Evolutionary conservation across 2,888 invertebrate genomes (phyloP).

Genomic region (Apamea monoglypha): DNA sequence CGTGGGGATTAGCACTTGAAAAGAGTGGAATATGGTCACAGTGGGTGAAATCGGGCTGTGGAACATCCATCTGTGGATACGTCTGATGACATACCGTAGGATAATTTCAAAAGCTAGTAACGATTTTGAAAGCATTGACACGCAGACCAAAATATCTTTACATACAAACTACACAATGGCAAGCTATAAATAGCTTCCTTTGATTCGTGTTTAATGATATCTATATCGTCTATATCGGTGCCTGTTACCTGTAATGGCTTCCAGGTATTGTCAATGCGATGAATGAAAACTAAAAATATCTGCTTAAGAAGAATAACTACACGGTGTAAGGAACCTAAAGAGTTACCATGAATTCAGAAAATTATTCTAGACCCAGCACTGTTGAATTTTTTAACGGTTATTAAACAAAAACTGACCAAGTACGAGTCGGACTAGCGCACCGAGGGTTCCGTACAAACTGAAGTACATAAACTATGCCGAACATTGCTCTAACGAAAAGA

Average conservation of each 20-base stretch:
- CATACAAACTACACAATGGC: not conserved
- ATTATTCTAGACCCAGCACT: too few species aligned
- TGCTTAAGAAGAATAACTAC: not conserved
- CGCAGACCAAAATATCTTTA: not conserved
- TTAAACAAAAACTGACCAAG: too few species aligned
- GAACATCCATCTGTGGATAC: too few species aligned
- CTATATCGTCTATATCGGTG: not conserved
- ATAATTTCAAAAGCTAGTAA: not conserved
- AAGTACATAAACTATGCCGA: too few species aligned
- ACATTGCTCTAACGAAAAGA: too few species aligned
- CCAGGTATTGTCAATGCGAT: slow-evolving; percentile 11
- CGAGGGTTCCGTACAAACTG: too few species aligned
- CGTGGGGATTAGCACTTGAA: too few species aligned
- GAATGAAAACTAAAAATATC: slow-evolving; percentile 20
- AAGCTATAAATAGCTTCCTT: slow-evolving; percentile 12
- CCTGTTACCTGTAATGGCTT: not conserved
- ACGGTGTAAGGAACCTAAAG: not conserved
- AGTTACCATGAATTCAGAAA: too few species aligned
- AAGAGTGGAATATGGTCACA: too few species aligned
- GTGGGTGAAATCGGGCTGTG: too few species aligned
- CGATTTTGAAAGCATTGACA: slow-evolving; percentile 8
- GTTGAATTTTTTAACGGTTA: too few species aligned
- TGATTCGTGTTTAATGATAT: slow-evolving; percentile 23
- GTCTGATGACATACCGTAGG: not conserved
- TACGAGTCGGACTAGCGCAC: too few species aligned